Evolutionary conservation across 2,888 invertebrate species (phyloP), one percentile per base, ranked within the genome.

Genomic region (Thelaira solivaga): DNA sequence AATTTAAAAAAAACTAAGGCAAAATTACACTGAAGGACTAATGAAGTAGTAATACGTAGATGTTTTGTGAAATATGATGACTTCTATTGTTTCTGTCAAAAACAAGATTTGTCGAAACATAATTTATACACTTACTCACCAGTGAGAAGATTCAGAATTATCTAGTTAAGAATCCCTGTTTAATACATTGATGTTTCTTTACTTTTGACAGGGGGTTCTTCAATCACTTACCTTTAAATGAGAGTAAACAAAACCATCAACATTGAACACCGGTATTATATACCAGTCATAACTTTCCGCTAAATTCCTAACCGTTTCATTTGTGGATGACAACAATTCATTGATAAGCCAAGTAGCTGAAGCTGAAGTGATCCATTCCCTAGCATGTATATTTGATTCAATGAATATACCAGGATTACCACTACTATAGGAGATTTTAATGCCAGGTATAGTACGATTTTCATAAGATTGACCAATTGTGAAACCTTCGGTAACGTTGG

Each of bases 321-420:
- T 90, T 1, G 85, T 84, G 39, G 92, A 93, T 0, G 91, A 92
- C n/a, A 95, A 86, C 13, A 95, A 87, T 85, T 94, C 90, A 81
- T 94, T 92, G 24, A 95, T 91, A 55, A 95, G 91, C 89, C 92
- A 94, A 0, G 93, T 92, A 0, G 92, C 92, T 0, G 92, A 92
- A 0, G 94, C 93, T 0, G 93, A 93, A 0, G 93, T 91, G 22
- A 94, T 93, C 94, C 94, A 94, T 88, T 94, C 94, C 43, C 94
- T 90, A 0, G 92, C 89, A 83, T 92, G 92, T 36, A 92, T 91
- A 57, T 92, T 93, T 39, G 91, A 91, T 89, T 93, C 93, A 11
- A 93, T 90, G 87, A 93, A 92, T 10, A 92, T 91, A 16, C 90
- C 90, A 73, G 91, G 89, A 86, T 92, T 89, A 81, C 90, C 86